Percentiles rank a stretch among this genome's conserved stretches.
Conservation (phyloP, 2,797 vertebrate genomes). For the Aeoliscus strigatus region DNA sequence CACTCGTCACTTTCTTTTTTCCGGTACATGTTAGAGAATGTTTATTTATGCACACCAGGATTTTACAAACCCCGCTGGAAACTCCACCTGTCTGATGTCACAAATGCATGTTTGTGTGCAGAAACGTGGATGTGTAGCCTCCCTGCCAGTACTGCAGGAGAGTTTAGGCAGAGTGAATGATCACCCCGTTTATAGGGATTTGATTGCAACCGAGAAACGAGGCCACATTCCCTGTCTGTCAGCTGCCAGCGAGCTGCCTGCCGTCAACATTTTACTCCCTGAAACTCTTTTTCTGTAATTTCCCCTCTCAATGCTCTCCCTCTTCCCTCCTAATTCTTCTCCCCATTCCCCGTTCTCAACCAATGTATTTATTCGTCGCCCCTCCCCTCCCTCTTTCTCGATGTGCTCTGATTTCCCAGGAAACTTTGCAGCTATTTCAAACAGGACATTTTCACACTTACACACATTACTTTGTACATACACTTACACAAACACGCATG, state of each 20-base stretch:
- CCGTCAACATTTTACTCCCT: conserved; percentile 56
- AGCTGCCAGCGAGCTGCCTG: conserved; percentile 59
- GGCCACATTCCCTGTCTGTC: conserved; percentile 60
- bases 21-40: conserved; percentile 5
- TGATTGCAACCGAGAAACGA: conserved; percentile 66
- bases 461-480: no score
- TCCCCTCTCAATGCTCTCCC: conserved; percentile 24
- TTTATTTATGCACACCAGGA: conserved; percentile 29
- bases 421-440: conserved; percentile 45
- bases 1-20: conserved; percentile 11
- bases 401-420: conserved; percentile 67
- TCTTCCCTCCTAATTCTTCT: conserved; percentile 38
- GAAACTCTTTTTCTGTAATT: conserved; percentile 42
- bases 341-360: conserved; percentile 27
- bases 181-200: conserved; percentile 70
- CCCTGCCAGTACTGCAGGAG: conserved; percentile 41
- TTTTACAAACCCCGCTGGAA: conserved; percentile 14
- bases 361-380: conserved; percentile 40
- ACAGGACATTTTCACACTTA: conserved; percentile 10
- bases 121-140: no score
- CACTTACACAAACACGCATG: conserved; percentile 1
- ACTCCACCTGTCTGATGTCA: conserved; percentile 26
- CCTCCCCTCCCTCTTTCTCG: conserved; percentile 17
- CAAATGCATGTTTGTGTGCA: conserved; percentile 8
- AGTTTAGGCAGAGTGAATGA: conserved; percentile 67